Evolutionary conservation across 2,113 vertebrate species (phyloP), one percentile per base, ranked within the genome.

Genomic region (Cephalopterus ornatus): DNA sequence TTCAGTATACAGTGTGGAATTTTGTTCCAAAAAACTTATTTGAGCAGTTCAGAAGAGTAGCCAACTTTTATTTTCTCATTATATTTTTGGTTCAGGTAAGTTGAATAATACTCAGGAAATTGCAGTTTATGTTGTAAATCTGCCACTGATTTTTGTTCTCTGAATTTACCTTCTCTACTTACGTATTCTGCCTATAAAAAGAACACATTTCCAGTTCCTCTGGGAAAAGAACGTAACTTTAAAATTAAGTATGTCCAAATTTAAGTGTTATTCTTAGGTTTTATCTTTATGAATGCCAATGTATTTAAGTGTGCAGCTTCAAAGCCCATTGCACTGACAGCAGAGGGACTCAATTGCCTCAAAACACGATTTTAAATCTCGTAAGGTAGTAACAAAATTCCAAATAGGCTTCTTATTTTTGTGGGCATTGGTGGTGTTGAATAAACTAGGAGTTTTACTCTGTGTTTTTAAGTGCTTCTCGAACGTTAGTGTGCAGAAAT

Each of bases 41-140:
- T 96, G 99, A 99, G 93, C 99, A 99, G 96, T 99, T 99, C 98
- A 98, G 99, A 98, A 99, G 99, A 97, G 98, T 99, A 97, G 99
- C 99, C 97, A 99, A 99, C 97, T 99, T 99, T 98, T 99, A 99
- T 97, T 99, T 99, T 97, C 99, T 99, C 96, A 99, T 99, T 86
- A 99, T 99, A 97, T 99, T 99, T 98, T 99, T 99, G 91, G 99
- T 99, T 95, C 99, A 99, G 99, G 99, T 99, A 98, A 98, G 98
- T 94, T 94, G 39, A 58, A 35, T 75, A 74, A 74, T 75, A 83
- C 28, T 83, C 9, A 37, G 5, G 35, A 70, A 62, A 80, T 46
- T 18, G 17, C 32, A 37, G 20, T 83, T 70, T 70, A 11, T 76
- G 5, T 83, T 88, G 39, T 91, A 55, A 78, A 52, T 89, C 26